Evolutionary conservation across 2,113 vertebrate genomes (phyloP), one percentile per base, ranked within the genome.

Genomic region (Melanerpes formicivorus): DNA sequence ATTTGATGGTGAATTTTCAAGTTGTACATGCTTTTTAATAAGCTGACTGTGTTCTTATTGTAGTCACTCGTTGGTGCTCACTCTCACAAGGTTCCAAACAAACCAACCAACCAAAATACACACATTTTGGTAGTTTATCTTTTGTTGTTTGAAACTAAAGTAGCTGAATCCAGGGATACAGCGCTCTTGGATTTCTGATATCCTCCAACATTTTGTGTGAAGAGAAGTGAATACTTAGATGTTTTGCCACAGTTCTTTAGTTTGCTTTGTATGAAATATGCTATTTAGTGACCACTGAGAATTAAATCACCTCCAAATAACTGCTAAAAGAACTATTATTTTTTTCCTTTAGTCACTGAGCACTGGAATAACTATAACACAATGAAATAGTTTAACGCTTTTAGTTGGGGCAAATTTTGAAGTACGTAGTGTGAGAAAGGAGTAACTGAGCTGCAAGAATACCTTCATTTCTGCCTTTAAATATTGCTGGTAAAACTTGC

Each of bases 41-140:
- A 69, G 11, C 34, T 70, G 29, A 48, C 17, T 2, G 0, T 54
- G 21, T 67, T 78, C 8, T 10, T 81, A 22, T 2, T 84, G 30
- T 69, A 16, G 40, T 55, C 5, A 8, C 52, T 83, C 66, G 13
- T 9, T 0, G 0, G 6, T 62, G 6, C 30, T 83, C 10, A 7
- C 27, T 65, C 63, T 70, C 27, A 59, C 67, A 54, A 79, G 70
- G 70, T 29, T 48, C 26, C 29, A 50, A 69, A 30, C 65, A 37
- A 62, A 60, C 23, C 52, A 71, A 34, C 22, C 25, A 54, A 67
- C 8, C 26, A 65, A 23, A 52, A 37, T 58, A 34, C 21, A 65
- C 10, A 23, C 9, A 2, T 62, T 69, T 81, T 74, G n/a, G 1
- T 55, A 48, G 5, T 67, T 66, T 44, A 11, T 62, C 21, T 79